These are phyloP conservation scores for Antheraea assamensis DNA, from an alignment of 2,888 invertebrate genomes.

Conservation along the genomic window DNA sequence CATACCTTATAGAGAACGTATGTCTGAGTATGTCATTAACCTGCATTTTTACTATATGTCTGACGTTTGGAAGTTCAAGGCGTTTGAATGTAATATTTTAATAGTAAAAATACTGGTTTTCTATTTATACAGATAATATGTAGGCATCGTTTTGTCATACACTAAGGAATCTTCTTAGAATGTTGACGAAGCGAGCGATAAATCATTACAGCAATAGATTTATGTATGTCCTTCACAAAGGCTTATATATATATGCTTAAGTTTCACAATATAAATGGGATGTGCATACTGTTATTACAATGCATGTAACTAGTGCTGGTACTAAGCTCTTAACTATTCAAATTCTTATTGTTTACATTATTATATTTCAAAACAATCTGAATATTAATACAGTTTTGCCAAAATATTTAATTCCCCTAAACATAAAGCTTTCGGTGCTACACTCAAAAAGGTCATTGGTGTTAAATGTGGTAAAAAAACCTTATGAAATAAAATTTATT, in stretches of 20 bases:
- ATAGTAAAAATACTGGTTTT: slow-evolving; percentile 17
- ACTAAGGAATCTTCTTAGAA: slow-evolving; percentile 12
- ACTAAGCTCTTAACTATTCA: background rate
- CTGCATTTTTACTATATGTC: slow-evolving; percentile 28
- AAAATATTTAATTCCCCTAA: too few species aligned
- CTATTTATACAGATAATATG: slow-evolving; percentile 13
- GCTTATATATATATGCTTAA: background rate
- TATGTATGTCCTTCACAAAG: slow-evolving; percentile 11
- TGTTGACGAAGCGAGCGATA: slow-evolving; percentile 15
- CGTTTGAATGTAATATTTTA: slow-evolving; percentile 23
- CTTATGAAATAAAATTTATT: too few species aligned
- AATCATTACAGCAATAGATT: slow-evolving; percentile 20
- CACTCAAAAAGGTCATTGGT: background rate
- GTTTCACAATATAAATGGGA: background rate
- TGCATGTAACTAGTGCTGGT: background rate
- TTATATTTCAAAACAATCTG: background rate
- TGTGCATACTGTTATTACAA: background rate
- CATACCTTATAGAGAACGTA: slow-evolving; percentile 16
- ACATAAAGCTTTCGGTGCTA: background rate
- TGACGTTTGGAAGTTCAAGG: slow-evolving; percentile 33
- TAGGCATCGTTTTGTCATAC: slow-evolving; percentile 13
- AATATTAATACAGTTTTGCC: too few species aligned
- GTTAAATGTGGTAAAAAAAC: too few species aligned
- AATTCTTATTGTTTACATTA: background rate
- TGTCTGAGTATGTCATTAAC: slow-evolving; percentile 38